A percentile compares a stretch with the other conserved stretches of the same genome.
These are phyloP conservation scores for Teleopsis dalmanni DNA, from an alignment of 1,140 invertebrate species.

Conservation along the genomic window DNA sequence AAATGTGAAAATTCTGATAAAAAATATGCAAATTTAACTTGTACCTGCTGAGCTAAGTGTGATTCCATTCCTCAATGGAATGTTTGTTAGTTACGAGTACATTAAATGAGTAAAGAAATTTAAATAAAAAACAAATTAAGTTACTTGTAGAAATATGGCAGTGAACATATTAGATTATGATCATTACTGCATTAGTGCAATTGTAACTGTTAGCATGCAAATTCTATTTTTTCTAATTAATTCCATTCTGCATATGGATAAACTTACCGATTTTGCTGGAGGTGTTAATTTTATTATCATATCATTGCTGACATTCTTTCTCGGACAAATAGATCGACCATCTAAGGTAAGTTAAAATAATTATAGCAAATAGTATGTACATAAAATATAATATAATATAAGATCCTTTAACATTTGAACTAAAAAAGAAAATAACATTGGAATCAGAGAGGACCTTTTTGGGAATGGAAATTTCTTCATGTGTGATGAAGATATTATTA, in stretches of 20 bases:
- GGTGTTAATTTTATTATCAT: constrained; percentile 86
- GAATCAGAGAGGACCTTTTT: no score
- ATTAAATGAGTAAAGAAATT: no score
- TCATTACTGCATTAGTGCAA: constrained; percentile 80
- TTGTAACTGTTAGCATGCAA: constrained; percentile 80
- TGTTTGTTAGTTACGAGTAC: no score
- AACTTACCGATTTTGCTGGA: constrained; percentile 86
- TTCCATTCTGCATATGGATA: constrained; percentile 78
- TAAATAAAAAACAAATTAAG: background rate
- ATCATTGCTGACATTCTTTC: constrained; percentile 76
- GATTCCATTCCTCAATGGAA: no score
- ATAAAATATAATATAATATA: background rate
- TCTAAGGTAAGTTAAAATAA: constrained; percentile 51
- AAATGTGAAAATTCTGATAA: no score
- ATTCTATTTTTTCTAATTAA: constrained; percentile 80
- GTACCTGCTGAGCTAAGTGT: no score
- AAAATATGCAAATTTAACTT: no score
- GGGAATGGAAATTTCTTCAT: no score
- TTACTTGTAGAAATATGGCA: constrained; percentile 51
- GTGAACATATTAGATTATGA: constrained; percentile 71
- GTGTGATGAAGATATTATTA: no score
- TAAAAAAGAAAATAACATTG: no score
- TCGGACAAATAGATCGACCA: constrained; percentile 63
- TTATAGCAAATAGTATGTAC: no score
- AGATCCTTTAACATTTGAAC: background rate